Conservation (phyloP, 2,113 vertebrate species). For the Scatophagus argus region DNA sequence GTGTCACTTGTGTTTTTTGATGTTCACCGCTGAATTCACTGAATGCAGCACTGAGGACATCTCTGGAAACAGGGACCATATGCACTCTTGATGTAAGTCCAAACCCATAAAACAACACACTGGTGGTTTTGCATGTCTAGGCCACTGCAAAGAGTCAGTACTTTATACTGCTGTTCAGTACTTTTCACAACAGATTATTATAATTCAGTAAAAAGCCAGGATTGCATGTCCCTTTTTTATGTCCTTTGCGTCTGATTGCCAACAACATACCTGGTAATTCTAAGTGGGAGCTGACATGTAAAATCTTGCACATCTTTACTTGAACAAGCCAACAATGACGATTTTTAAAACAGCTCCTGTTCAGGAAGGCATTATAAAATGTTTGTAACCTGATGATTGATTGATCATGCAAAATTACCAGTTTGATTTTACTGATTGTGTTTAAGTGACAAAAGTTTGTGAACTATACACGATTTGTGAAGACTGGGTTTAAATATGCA, state of each 20-base stretch:
- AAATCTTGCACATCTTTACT: background rate
- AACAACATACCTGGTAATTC: background rate
- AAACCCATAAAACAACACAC: conserved; percentile 3
- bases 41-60: conserved; percentile 34
- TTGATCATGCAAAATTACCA: no score
- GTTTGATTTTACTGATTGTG: no score
- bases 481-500: background rate
- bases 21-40: conserved; percentile 37
- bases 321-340: no score
- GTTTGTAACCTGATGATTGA: background rate
- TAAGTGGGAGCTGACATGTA: background rate
- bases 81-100: conserved; percentile 1
- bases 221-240: no score
- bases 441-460: no score
- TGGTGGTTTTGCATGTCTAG: background rate
- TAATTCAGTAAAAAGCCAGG: no score
- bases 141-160: background rate
- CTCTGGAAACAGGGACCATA: conserved; percentile 1
- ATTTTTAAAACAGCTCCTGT: background rate
- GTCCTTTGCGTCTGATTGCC: no score
- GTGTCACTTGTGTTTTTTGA: conserved; percentile 32
- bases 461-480: background rate
- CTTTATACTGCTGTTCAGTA: background rate
- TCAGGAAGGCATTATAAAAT: background rate
- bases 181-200: background rate